Evolutionary conservation across 1,140 invertebrate genomes (phyloP), one percentile per base, ranked within the genome.

Genomic region (Pantala flavescens): DNA sequence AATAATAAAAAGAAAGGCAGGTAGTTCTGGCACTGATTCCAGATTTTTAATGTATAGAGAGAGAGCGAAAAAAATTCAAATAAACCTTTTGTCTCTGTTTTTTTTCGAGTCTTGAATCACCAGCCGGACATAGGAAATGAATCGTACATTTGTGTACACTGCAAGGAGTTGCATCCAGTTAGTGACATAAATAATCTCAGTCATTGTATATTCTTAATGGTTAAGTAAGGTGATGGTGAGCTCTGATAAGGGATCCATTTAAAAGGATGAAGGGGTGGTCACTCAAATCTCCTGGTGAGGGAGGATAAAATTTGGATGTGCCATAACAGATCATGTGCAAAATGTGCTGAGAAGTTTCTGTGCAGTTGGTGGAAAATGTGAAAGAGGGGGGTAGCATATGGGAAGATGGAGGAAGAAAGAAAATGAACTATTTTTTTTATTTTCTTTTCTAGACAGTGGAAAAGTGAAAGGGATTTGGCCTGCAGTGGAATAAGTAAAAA

Each of bases 391-490:
- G 49, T 63, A 21, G 49, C n/a, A 7, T 63, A 63, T 3, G 12
- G 49, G 12, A 21, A 63, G n/a, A 14, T 63, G 3, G 49, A 19
- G n/a, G 49, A 21, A 21, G 49, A 36, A 63, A 63, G 49, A 63
- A 63, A 63, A 63, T 63, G 49, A 63, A 63, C 49, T 63, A 63
- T 63, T 63, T 63, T 63, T 63, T 63, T 63, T 63, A 63, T 63
- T 63, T 63, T 63, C 49, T 63, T 63, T 63, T 63, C 49, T 63
- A 63, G 49, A 63, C 49, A 7, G 49, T 7, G 49, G 49, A 63
- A 63, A 63, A 36, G 28, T 9, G 49, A 7, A 5, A 63, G n/a
- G 49, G 49, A 63, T 63, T 19, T 63, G 14, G n/a, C n/a, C 49
- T 63, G 49, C 49, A 63, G 49, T 19, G 12, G 14, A 63, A 21